Evolutionary conservation across 2,113 vertebrate species (phyloP).

Genomic region (Podarcis cretensis): DNA sequence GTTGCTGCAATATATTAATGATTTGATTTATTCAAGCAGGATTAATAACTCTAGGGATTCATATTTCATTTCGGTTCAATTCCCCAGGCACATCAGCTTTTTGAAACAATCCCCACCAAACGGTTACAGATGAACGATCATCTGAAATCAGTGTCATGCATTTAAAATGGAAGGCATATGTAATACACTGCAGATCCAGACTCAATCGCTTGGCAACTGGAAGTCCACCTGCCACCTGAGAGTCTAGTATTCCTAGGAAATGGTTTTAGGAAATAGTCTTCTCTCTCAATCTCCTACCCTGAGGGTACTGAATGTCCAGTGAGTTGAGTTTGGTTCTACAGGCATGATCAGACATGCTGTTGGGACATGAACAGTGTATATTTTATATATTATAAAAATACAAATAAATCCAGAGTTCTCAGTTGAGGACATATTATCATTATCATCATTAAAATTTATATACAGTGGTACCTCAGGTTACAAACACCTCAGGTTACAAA

Average conservation of each 20-base stretch:
- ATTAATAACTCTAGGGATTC: constrained; percentile 32
- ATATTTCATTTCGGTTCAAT: constrained; percentile 50
- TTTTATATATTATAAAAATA: too few species aligned
- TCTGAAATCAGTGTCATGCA: constrained; percentile 26
- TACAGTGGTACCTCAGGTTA: too few species aligned
- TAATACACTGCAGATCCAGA: background rate
- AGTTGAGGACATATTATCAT: too few species aligned
- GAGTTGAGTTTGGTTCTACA: background rate
- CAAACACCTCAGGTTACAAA: too few species aligned
- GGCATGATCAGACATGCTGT: background rate
- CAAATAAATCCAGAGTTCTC: too few species aligned
- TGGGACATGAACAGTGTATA: too few species aligned
- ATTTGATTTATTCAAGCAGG: constrained; percentile 42
- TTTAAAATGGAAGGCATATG: constrained; percentile 41
- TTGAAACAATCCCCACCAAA: constrained; percentile 34
- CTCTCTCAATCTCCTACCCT: background rate
- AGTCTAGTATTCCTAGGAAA: constrained; percentile 6
- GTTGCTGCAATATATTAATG: constrained; percentile 50
- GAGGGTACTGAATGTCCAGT: background rate
- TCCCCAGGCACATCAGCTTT: constrained; percentile 12
- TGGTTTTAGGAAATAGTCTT: background rate
- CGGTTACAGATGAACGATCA: constrained; percentile 38
- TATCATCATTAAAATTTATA: too few species aligned
- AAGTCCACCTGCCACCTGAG: background rate
- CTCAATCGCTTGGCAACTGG: background rate